Base-by-base conservation (phyloP, 2,797 vertebrate genomes). In the Acrocephalus scirpaceus region DNA sequence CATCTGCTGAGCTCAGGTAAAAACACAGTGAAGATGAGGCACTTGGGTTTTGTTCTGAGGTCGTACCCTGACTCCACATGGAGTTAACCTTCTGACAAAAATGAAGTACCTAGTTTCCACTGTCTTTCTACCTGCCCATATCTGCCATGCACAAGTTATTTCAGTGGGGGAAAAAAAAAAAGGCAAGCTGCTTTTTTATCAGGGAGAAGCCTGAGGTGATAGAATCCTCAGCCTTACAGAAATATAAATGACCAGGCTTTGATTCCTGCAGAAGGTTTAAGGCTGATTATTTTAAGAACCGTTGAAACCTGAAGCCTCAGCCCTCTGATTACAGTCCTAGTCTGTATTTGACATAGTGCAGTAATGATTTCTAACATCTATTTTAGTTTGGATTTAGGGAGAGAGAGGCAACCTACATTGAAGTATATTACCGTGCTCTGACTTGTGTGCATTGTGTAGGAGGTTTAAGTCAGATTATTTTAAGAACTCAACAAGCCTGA, bases 401-500 rank as follows among this genome's bases (percentile, higher is more conserved):
- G 80, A 95, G 75, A 92, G 80, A 78, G 67, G 71, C 95, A 96
- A 88, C 95, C 97, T 94, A 95, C 78, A 82, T 71, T 86, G 84
- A 94, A 83, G 93, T 94, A 77, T 96, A 96, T 96, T 92, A 93
- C 95, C 86, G 44, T 95, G 95, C 93, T 97, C 94, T 95, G 95
- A 95, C 93, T 96, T 85, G 71, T 84, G 65, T 95, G 86, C 93
- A 91, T 95, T 94, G 93, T 96, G 88, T 91, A 92, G 88, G 88
- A 96, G 92, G 90, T 95, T 98, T 98, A 98, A 97, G 90, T 96
- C 95, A 96, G 97, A 97, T 98, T 97, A 97, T 97, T 97, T 97
- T 97, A 98, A 98, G 97, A 97, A 96, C 93, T 95, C 88, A 93
- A 93, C 95, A 97, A 97, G 96, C 78, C 96, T 93, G 86, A 94